phyloP scores from a whole-genome alignment of 2,797 vertebrate genomes.

The Pseudomugil gertrudae region DNA sequence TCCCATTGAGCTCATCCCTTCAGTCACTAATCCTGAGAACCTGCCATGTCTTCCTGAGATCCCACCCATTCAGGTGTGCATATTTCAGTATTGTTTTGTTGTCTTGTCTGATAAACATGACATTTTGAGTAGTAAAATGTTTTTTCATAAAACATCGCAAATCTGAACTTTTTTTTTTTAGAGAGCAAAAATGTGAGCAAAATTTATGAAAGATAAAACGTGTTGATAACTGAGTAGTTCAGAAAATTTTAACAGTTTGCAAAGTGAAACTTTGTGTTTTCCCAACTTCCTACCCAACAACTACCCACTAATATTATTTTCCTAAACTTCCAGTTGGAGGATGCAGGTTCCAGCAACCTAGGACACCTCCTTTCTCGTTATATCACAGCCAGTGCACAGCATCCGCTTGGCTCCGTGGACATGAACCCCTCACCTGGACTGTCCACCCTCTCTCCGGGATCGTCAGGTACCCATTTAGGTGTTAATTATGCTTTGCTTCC shows the following conservation, averaged over 20 bases:
- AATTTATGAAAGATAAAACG: neutral
- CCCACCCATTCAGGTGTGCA: slow-evolving; percentile 94
- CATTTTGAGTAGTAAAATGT: neutral
- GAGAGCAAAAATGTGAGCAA: neutral
- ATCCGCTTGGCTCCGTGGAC: slow-evolving; percentile 84
- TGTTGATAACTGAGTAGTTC: neutral
- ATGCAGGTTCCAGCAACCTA: slow-evolving; percentile 94
- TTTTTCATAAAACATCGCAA: neutral
- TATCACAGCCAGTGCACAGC: slow-evolving; percentile 91
- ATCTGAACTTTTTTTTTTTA: neutral
- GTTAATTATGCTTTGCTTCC: neutral
- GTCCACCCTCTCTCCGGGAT: slow-evolving; percentile 94
- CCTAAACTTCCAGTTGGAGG: slow-evolving; percentile 86
- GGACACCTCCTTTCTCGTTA: slow-evolving; percentile 93
- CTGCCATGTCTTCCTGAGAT: slow-evolving; percentile 97
- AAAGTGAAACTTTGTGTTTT: neutral
- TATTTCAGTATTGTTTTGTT: neutral
- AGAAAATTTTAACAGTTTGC: neutral
- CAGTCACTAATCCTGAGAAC: slow-evolving; percentile 98
- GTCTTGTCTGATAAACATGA: neutral
- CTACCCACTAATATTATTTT: slow-evolving; percentile 12
- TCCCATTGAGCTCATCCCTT: slow-evolving; percentile 96
- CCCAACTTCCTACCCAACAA: neutral
- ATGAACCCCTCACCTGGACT: slow-evolving; percentile 96
- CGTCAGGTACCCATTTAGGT: slow-evolving; percentile 86